Base-by-base conservation (phyloP, 2,888 invertebrate species). In the Melanargia galathea region DNA sequence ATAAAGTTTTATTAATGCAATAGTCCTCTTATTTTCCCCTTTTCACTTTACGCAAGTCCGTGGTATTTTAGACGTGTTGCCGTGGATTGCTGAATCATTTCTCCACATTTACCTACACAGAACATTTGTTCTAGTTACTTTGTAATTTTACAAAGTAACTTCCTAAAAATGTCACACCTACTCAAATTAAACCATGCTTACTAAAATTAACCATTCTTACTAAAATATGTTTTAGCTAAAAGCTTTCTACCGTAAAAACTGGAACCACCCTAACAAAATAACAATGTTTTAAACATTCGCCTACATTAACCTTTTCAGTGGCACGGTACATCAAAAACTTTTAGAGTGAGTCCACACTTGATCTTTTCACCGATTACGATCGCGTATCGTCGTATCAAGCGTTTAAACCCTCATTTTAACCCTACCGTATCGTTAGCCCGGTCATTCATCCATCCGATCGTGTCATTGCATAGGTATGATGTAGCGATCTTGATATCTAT, bases 71-170 rank as follows among this genome's bases (percentile, higher is more conserved):
- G 16, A n/a, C 18, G 16, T 43, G 16, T 43, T 7, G 43, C 2
- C 16, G 8, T 3, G 18, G 10, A 43, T 18, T 18, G 16, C 43
- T 43, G 18, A 18, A 43, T 2, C 8, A 43, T 43, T 43, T 10
- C 18, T n/a, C 16, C 18, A 43, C 7, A 18, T 16, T 43, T 16
- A 43, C 2, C 2, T 2, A 6, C 8, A n/a, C n/a, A n/a, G n/a
- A n/a, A n/a, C n/a, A n/a, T n/a, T n/a, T n/a, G n/a, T n/a, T n/a
- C n/a, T n/a, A n/a, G n/a, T n/a, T n/a, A n/a, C n/a, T n/a, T n/a
- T n/a, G n/a, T n/a, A n/a, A n/a, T n/a, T n/a, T 18, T 43, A 43
- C 18, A 43, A 43, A 43, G 43, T 43, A 43, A n/a, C n/a, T n/a
- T n/a, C n/a, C n/a, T n/a, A 43, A 35, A 43, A 43, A 43, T 18